These are phyloP conservation scores for Ennomos fuscantarius DNA, from an alignment of 2,888 invertebrate species.

Conservation along the genomic window DNA sequence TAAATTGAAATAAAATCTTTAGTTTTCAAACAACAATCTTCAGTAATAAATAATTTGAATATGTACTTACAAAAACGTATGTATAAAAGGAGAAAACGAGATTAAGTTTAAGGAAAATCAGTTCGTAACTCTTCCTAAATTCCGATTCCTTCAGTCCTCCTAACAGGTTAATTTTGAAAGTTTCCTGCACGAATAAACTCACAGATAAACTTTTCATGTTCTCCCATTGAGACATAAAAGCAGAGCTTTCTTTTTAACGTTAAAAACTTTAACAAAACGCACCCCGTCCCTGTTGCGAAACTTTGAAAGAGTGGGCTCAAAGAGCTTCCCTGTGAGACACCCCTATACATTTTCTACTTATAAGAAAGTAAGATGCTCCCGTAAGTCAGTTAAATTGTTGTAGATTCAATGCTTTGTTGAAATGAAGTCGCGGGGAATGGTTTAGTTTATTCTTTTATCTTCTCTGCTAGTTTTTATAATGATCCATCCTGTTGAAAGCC, in stretches of 20 bases:
- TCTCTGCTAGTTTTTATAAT: constrained; percentile 29
- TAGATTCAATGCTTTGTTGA: constrained; percentile 41
- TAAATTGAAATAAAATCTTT: too few relatives aligned
- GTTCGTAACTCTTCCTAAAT: constrained; percentile 18
- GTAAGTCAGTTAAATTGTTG: constrained; percentile 52
- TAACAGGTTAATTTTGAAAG: constrained; percentile 63
- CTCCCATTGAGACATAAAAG: constrained; percentile 57
- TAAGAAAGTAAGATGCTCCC: constrained; percentile 30
- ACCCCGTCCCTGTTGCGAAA: constrained; percentile 33
- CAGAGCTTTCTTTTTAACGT: constrained; percentile 54
- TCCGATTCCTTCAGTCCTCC: constrained; percentile 36
- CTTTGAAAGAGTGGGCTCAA: constrained; percentile 38
- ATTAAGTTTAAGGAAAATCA: constrained; percentile 19
- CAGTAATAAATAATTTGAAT: too few relatives aligned
- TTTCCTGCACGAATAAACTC: constrained; percentile 49
- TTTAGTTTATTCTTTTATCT: constrained; percentile 32
- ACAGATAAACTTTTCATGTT: constrained; percentile 46
- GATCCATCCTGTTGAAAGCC: constrained; percentile 19
- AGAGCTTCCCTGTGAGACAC: constrained; percentile 33
- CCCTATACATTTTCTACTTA: constrained; percentile 27
- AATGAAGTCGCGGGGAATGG: constrained; percentile 24
- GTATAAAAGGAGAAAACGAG: constrained; percentile 3
- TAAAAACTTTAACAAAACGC: constrained; percentile 45
- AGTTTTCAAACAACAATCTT: too few relatives aligned
- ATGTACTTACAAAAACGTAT: constrained; percentile 11